Evolutionary conservation across 2,797 vertebrate species (phyloP), one percentile per base, ranked within the genome.

Genomic region (Platalea minor): DNA sequence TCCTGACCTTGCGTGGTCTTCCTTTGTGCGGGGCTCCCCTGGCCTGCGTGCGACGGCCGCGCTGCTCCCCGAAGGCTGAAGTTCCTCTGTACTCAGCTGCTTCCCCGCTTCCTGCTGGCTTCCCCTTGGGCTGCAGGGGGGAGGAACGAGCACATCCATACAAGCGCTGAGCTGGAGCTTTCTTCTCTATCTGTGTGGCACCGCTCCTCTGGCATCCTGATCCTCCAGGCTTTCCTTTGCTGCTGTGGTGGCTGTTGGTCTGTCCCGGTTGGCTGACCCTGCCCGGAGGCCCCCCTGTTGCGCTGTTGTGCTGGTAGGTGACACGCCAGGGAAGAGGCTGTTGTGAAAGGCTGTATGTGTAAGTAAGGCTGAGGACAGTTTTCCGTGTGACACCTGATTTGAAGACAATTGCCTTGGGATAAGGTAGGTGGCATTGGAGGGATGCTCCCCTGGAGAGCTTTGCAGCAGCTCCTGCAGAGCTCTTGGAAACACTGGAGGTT

Each of bases 21-120:
- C 29, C 69, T 82, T 37, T 69, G 50, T 57, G 64, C 0, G 8
- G 41, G 80, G 41, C 65, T 91, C 48, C 72, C 74, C 77, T 64
- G 78, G 67, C 43, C 51, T 0, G 0, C 7, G 2, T 1, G 21
- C 53, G 56, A 35, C 3, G 9, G 54, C 41, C 7, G 1, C 0
- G 0, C 61, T 89, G 63, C 57, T 91, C 60, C 76, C 50, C 1
- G 0, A 53, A 85, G 83, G 45, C 67, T 91, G 83, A 51, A 68
- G 74, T 46, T 92, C 69, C 59, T 91, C 80, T 53, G 29, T 35
- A 8, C 0, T 12, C 45, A 33, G 67, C 67, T 73, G 57, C 75
- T 85, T 46, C 61, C 54, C 48, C 8, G 11, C 63, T 91, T 95
- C 77, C 88, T 67, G 31, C 28, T 61, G 85, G 4, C 76, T 85